Percentiles rank a stretch among this genome's conserved stretches.
These are phyloP conservation scores for Urophycis tenuis DNA, from an alignment of 2,797 vertebrate species.

Conservation along the genomic window DNA sequence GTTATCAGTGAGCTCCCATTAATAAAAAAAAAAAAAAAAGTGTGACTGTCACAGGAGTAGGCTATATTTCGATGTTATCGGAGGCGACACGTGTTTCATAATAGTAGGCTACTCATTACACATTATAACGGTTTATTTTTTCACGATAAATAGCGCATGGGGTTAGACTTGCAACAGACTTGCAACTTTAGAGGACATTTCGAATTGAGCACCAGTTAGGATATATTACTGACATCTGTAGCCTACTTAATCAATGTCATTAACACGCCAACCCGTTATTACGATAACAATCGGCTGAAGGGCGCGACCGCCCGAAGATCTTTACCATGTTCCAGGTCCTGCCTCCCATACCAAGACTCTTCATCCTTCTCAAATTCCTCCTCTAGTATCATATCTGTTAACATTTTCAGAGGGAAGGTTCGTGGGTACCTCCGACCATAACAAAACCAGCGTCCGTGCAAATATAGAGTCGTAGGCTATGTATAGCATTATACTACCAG, in stretches of 20 bases:
- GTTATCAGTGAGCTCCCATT: slow-evolving; percentile 23
- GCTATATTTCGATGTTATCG: not conserved
- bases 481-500: not conserved
- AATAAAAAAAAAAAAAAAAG: slow-evolving; percentile 29
- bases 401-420: slow-evolving; percentile 59
- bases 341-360: slow-evolving; percentile 82
- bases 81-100: not conserved
- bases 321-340: slow-evolving; percentile 88
- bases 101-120: not conserved
- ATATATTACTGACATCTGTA: not conserved
- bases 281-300: not conserved
- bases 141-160: not conserved
- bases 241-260: not conserved
- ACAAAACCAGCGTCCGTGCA: not conserved
- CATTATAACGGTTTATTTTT: not conserved
- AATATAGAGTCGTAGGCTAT: not conserved
- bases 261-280: not conserved
- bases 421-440: slow-evolving; percentile 3
- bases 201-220: not conserved
- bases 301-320: not conserved
- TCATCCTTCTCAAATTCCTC: slow-evolving; percentile 88
- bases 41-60: slow-evolving; percentile 25
- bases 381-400: slow-evolving; percentile 79
- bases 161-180: not conserved
- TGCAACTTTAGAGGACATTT: not conserved